Percentiles rank a stretch among this genome's conserved stretches.
Conservation (phyloP, 1,140 invertebrate species). For the Heliconius hewitsoni region DNA sequence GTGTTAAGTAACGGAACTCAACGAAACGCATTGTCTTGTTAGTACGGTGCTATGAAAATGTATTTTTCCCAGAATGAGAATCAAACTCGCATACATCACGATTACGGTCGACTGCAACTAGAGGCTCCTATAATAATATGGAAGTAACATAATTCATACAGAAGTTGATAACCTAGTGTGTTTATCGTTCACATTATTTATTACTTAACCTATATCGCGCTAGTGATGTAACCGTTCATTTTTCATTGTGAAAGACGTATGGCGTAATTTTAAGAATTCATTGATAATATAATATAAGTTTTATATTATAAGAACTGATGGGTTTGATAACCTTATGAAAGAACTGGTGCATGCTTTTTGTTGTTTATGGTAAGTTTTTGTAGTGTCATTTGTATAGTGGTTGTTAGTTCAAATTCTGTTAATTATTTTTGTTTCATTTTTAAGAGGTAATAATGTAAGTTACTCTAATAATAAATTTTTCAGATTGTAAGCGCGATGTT, state of each 20-base stretch:
- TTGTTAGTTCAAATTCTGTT: too few species aligned
- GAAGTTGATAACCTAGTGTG: neutral
- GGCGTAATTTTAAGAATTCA: constrained; percentile 14
- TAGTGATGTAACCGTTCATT: neutral
- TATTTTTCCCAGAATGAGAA: neutral
- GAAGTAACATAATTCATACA: neutral
- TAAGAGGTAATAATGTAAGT: too few species aligned
- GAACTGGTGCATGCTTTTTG: neutral
- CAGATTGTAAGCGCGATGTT: too few species aligned
- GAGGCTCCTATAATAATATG: neutral
- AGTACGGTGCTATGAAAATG: too few species aligned
- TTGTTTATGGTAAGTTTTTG: neutral
- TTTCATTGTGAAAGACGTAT: constrained; percentile 12
- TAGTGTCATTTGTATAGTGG: neutral
- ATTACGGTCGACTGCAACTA: too few species aligned
- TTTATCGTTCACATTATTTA: constrained; percentile 8
- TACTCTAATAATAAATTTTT: too few species aligned
- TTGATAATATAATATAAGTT: neutral
- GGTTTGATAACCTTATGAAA: constrained; percentile 1
- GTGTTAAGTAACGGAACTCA: too few species aligned
- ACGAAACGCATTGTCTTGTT: too few species aligned
- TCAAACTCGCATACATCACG: too few species aligned
- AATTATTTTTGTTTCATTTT: too few species aligned
- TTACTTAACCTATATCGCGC: neutral
- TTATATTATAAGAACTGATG: neutral